Evolutionary conservation across 2,797 vertebrate genomes (phyloP).

Genomic region (Clarias laeviceps): DNA sequence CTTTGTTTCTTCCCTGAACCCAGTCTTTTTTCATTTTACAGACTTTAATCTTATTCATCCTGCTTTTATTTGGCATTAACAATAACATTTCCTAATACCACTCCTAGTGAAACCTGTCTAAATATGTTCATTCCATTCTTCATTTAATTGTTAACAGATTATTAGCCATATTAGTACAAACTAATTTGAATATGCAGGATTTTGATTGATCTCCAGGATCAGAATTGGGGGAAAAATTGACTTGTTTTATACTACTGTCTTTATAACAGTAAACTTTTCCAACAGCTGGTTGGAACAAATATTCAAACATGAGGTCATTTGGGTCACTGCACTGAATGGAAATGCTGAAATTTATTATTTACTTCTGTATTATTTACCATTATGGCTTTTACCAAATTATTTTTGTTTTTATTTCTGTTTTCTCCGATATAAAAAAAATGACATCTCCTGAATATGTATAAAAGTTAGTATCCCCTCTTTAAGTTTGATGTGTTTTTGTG

Average conservation of each 20-base stretch:
- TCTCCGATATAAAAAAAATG: not conserved
- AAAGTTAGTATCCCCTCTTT: too few relatives aligned
- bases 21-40: not conserved
- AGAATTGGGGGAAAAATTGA: not conserved
- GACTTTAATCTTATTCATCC: not conserved
- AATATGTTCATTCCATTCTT: not conserved
- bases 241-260: not conserved
- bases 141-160: not conserved
- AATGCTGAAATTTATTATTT: not conserved
- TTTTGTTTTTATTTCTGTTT: not conserved
- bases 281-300: not conserved
- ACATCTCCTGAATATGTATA: not conserved
- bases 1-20: not conserved
- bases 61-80: not conserved
- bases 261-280: not conserved
- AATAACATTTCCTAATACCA: not conserved
- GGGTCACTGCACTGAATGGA: not conserved
- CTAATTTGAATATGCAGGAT: not conserved
- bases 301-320: not conserved
- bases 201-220: not conserved
- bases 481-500: too few relatives aligned
- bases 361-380: too few relatives aligned
- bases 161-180: not conserved
- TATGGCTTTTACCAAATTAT: too few relatives aligned
- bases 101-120: not conserved